Percentiles rank a stretch among this genome's conserved stretches.
Evolutionary conservation across 2,888 invertebrate species (phyloP).

Genomic region (Agrotis segetum): DNA sequence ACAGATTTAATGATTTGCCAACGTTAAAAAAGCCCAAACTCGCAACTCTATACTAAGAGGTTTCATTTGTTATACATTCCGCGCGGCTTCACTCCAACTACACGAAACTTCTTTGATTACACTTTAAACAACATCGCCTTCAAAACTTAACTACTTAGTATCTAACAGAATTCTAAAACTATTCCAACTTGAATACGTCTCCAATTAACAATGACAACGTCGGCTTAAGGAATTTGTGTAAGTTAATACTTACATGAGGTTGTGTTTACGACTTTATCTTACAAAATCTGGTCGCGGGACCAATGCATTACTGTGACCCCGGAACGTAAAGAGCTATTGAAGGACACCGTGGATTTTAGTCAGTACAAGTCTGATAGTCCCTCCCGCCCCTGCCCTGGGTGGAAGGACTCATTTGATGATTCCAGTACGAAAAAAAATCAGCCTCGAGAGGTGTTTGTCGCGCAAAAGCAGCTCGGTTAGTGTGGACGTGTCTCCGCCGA

Average conservation of each 20-base stretch:
- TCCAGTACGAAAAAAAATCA: too few relatives aligned
- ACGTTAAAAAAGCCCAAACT: background rate
- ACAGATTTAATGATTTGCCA: too few relatives aligned
- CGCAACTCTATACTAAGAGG: conserved; percentile 33
- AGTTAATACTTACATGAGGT: conserved; percentile 25
- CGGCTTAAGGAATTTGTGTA: conserved; percentile 41
- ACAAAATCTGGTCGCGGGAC: background rate
- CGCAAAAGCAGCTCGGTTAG: too few relatives aligned
- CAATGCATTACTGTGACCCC: too few relatives aligned
- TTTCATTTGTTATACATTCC: conserved; percentile 54
- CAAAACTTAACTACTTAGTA: conserved; percentile 54
- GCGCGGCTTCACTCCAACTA: conserved; percentile 13
- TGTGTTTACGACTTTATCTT: conserved; percentile 12
- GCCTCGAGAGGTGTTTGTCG: too few relatives aligned
- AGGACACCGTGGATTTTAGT: too few relatives aligned
- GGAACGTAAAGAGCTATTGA: too few relatives aligned
- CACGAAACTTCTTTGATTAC: conserved; percentile 55
- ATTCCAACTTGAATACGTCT: conserved; percentile 53
- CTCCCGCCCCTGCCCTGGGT: too few relatives aligned
- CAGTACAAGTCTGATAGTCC: too few relatives aligned
- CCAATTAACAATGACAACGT: conserved; percentile 60
- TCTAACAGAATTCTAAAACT: conserved; percentile 54
- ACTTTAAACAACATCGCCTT: conserved; percentile 53
- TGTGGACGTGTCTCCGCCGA: too few relatives aligned
- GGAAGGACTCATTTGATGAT: too few relatives aligned